Evolutionary conservation across 2,113 vertebrate genomes (phyloP), one percentile per base, ranked within the genome.

Genomic region (Mus spicilegus): DNA sequence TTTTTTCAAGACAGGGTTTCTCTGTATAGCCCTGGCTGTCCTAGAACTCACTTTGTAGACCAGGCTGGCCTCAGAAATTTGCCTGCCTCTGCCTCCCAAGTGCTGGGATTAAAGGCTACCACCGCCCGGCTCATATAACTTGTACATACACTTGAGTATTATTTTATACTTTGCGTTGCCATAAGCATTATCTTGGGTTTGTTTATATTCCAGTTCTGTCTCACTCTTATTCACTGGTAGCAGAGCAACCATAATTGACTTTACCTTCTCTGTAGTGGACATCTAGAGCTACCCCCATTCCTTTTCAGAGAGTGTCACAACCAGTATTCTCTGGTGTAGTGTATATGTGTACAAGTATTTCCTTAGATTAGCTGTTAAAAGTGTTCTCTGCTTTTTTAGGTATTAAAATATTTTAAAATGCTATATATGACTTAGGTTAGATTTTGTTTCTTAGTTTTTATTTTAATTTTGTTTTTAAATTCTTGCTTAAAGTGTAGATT

Each of bases 371-470:
- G 42, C 42, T 80, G 14, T 46, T 80, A 67, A n/a, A 72, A 42
- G 39, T 73, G 28, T 78, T 78, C 54, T 72, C 7, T 65, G 72
- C 46, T 73, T 87, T 93, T 78, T 56, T 85, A 75, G 46, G 54
- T 87, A 77, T 58, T 78, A 12, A 81, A 77, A 56, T 78, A 69
- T 67, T 96, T 91, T 51, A 94, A 65, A 36, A 70, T 80, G 69
- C 13, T 4, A 49, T 82, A 3, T 77, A 5, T 91, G 86, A 89
- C n/a, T 94, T 89, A 42, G 24, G 39, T 93, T 94, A 58, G 14
- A 93, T 93, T 95, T 95, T 89, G 28, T 90, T 80, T 89, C 89
- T 84, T 4, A 42, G 46, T 46, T 76, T 93, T 90, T 56, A 85
- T 90, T 54, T 86, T 39, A 5, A 65, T 63, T 93, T 61, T 87